Evolutionary conservation across 2,113 vertebrate species (phyloP), one percentile per base, ranked within the genome.

Genomic region (Oenanthe melanoleuca): DNA sequence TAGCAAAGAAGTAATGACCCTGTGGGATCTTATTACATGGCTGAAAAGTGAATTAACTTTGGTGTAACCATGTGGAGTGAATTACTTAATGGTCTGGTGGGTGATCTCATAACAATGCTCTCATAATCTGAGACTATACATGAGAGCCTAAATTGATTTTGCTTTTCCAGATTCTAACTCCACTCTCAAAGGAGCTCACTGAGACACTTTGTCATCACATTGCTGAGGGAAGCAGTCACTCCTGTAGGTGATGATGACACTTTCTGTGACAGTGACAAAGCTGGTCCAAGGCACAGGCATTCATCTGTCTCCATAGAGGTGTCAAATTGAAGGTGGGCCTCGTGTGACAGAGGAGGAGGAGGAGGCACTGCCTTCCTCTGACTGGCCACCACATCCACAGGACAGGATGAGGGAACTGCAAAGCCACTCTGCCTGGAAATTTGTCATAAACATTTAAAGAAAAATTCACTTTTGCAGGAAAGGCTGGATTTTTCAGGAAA

Each of bases 21-120:
- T 82, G 42, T 80, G 91, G 92, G 92, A 97, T 91, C 84, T 89
- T 91, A 96, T 94, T 95, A 96, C 88, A 59, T 70, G 69, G 61
- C 33, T 92, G 93, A 93, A 96, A 96, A 96, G 70, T 95, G 92
- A 96, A 97, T 97, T 96, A 97, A 72, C 86, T 93, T 87, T 73
- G 74, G 60, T 50, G 28, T 90, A 97, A 95, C 95, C 50, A 14
- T 80, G 87, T 79, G 5, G 59, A 94, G 73, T 87, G 88, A 92
- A 93, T 96, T 93, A 94, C 80, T 92, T 92, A 94, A 96, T 89
- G 86, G 88, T 84, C 86, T 92, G 69, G 38, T 18, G 73, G 89
- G 89, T 94, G 93, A 96, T 92, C 92, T 97, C 96, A 96, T 80
- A 92, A 59, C 83, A 81, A 82, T 59, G 38, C 63, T 89, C 42